Percentiles rank a stretch among this genome's conserved stretches.
These are phyloP conservation scores for Cairina moschata DNA, from an alignment of 2,113 vertebrate species.

Conservation along the genomic window DNA sequence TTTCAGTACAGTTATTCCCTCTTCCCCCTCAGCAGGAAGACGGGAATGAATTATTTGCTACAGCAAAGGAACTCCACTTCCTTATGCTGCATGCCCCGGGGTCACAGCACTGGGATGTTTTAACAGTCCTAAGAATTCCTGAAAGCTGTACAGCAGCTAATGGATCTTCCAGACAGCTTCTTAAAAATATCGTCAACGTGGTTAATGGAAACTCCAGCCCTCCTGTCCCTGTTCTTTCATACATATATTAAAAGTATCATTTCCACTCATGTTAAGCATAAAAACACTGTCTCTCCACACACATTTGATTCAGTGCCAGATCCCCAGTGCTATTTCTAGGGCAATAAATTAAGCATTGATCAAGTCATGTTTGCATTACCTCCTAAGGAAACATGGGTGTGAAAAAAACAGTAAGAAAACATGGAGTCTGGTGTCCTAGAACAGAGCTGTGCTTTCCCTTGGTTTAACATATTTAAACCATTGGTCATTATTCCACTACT, in stretches of 20 bases:
- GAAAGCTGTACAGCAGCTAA: constrained; percentile 49
- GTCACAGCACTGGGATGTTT: constrained; percentile 30
- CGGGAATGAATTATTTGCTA: constrained; percentile 34
- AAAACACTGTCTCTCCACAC: constrained; percentile 34
- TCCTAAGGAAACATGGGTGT: background rate
- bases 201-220: constrained; percentile 71
- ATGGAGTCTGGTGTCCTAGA: background rate
- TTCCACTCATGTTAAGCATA: constrained; percentile 51
- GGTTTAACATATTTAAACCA: background rate
- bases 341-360: constrained; percentile 51
- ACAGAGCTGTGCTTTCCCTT: background rate
- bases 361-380: background rate
- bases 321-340: constrained; percentile 33
- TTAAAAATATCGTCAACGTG: constrained; percentile 45
- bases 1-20: background rate
- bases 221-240: constrained; percentile 56
- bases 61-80: constrained; percentile 4
- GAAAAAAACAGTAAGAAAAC: background rate
- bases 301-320: background rate
- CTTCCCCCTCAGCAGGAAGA: background rate
- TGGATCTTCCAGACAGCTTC: constrained; percentile 66
- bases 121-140: constrained; percentile 38
- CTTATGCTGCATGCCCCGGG: background rate
- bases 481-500: background rate
- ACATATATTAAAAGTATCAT: constrained; percentile 25